Percentiles rank a stretch among this genome's conserved stretches.
Conservation (phyloP, 1,140 invertebrate species). For the Fopius arisanus region DNA sequence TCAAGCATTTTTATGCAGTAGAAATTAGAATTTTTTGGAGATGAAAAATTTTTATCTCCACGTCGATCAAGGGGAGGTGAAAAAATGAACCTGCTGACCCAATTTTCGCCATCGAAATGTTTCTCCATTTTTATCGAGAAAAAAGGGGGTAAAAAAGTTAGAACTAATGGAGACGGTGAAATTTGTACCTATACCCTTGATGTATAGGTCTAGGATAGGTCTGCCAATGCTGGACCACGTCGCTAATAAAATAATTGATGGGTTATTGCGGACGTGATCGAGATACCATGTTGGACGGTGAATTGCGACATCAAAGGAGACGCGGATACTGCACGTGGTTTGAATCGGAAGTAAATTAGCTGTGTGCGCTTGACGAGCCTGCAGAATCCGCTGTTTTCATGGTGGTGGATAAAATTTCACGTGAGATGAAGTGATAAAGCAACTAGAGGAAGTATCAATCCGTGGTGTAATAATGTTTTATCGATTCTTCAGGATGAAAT, state of each 20-base stretch:
- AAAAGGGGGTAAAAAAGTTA: not conserved
- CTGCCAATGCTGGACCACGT: not conserved
- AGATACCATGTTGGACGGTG: not conserved
- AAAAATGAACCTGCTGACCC: not conserved
- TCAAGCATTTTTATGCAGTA: not conserved
- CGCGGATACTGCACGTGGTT: constrained; percentile 23
- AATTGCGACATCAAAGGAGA: constrained; percentile 33
- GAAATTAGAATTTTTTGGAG: not conserved
- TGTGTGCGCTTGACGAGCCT: constrained; percentile 23
- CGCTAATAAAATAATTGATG: constrained; percentile 37
- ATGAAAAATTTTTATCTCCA: not conserved
- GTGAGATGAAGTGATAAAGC: not conserved
- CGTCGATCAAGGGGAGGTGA: not conserved
- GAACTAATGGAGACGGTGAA: not conserved
- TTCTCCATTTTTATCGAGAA: not conserved
- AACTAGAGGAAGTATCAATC: constrained; percentile 7
- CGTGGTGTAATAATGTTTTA: not conserved
- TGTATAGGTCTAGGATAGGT: not conserved
- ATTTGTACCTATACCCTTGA: not conserved
- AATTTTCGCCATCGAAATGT: not conserved
- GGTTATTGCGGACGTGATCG: constrained; percentile 33
- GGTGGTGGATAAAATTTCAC: constrained; percentile 10
- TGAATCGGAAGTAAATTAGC: constrained; percentile 36
- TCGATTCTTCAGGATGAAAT: no score
- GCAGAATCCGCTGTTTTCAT: not conserved